A percentile compares a stretch with the other conserved stretches of the same genome.
Conservation (phyloP, 1,140 invertebrate species). For the Charaxes varanes region DNA sequence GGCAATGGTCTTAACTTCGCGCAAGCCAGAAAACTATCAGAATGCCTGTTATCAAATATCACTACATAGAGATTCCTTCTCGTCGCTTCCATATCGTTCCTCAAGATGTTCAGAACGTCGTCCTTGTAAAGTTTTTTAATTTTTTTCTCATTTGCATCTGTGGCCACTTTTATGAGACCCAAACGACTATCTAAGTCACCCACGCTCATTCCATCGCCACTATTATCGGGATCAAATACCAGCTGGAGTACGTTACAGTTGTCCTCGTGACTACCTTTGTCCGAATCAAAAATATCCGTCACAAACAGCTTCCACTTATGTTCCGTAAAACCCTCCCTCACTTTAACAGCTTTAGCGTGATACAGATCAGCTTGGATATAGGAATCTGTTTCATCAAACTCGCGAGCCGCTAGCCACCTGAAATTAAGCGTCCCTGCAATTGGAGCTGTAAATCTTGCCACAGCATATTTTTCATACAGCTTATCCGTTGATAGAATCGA, state of each 20-base stretch:
- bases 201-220: conserved; percentile 80
- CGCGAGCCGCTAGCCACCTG: conserved; percentile 82
- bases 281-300: conserved; percentile 90
- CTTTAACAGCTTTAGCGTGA: conserved; percentile 73
- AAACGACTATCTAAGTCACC: conserved; percentile 88
- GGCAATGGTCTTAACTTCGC: conserved; percentile 84
- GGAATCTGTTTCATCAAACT: conserved; percentile 82
- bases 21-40: conserved; percentile 87
- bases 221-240: conserved; percentile 88
- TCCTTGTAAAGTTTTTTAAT: conserved; percentile 79
- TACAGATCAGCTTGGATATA: conserved; percentile 84
- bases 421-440: conserved; percentile 89
- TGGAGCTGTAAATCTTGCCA: conserved; percentile 86
- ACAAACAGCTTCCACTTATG: conserved; percentile 93
- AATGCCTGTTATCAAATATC: conserved; percentile 86
- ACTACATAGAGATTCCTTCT: conserved; percentile 88
- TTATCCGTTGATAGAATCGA: conserved; percentile 83
- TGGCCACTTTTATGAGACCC: conserved; percentile 82
- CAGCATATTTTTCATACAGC: conserved; percentile 85
- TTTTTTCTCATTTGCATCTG: conserved; percentile 71
- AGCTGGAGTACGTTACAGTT: conserved; percentile 90
- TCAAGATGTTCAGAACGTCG: conserved; percentile 77
- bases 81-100: conserved; percentile 80
- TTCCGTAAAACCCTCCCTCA: conserved; percentile 76
- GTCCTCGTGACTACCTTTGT: conserved; percentile 80